Evolutionary conservation across 2,888 invertebrate species (phyloP).

Genomic region (Drosophila leonis): DNA sequence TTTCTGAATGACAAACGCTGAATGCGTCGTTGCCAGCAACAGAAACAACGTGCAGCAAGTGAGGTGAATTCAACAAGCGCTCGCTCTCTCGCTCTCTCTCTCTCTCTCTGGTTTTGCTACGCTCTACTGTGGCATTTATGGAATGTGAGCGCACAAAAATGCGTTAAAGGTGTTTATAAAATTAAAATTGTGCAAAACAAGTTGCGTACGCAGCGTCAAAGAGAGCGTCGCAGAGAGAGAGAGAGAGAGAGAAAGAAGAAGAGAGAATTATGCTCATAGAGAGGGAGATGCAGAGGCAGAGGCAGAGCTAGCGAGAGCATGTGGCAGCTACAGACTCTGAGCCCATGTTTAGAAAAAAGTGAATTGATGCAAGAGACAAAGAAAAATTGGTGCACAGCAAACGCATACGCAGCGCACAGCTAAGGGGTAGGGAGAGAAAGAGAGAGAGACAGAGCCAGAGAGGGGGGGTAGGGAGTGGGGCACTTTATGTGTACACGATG

Average conservation of each 20-base stretch:
- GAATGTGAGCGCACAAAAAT: slow-evolving; percentile 81
- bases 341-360: slow-evolving; percentile 73
- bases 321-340: slow-evolving; percentile 11
- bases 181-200: slow-evolving; percentile 80
- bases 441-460: not conserved
- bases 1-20: slow-evolving; percentile 70
- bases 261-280: not conserved
- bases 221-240: slow-evolving; percentile 22
- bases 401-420: slow-evolving; percentile 40
- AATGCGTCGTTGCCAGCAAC: slow-evolving; percentile 45
- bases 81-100: slow-evolving; percentile 17
- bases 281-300: slow-evolving; percentile 6
- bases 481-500: slow-evolving; percentile 25
- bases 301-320: slow-evolving; percentile 16
- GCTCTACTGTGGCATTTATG: slow-evolving; percentile 70
- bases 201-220: slow-evolving; percentile 62
- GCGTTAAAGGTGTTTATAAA: slow-evolving; percentile 81
- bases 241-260: not conserved
- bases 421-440: not conserved
- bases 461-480: slow-evolving; percentile 1
- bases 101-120: slow-evolving; percentile 17
- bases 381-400: slow-evolving; percentile 74
- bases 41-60: slow-evolving; percentile 47
- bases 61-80: slow-evolving; percentile 64
- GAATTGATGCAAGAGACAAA: slow-evolving; percentile 76